Evolutionary conservation across 2,113 vertebrate species (phyloP), one percentile per base, ranked within the genome.

Genomic region (Mionectes macconnelli): DNA sequence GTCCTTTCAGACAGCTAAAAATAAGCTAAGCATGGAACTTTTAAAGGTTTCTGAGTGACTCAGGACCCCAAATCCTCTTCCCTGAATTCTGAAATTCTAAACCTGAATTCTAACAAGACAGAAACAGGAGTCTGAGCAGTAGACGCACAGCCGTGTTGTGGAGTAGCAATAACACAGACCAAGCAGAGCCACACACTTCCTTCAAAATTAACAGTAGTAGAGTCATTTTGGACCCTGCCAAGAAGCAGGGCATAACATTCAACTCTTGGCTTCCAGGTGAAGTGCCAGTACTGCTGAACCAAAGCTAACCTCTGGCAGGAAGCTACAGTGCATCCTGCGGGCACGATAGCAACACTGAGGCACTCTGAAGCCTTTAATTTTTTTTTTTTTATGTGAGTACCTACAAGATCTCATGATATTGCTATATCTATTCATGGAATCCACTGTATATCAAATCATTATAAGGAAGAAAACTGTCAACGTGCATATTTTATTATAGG

Each of bases 91-190:
- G 11, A 7, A 94, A 89, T 84, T 86, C 64, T 56, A 85, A 64
- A 52, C n/a, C n/a, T n/a, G n/a, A n/a, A n/a, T n/a, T n/a, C n/a
- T n/a, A n/a, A n/a, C 2, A 6, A 73, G 33, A 35, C 23, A 87
- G 45, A 90, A 90, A 74, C 21, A 50, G 50, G 27, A 88, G 6
- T 84, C 73, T 33, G 33, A 39, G 60, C 33, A 70, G 59, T 30
- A 76, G 28, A n/a, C 1, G 0, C 50, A 59, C 18, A 87, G 28
- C 28, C 45, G 20, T 2, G 2, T 39, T 73, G 82, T 0, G 6
- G 16, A 72, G 20, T 44, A 21, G 9, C 50, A 87, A 87, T 59
- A 84, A 74, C 22, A 4, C 12, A 94, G 47, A 59, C 16, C 30
- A 89, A 93, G 25, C 8, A 94, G 50, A 89, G 45, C 20, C 33